Percentiles rank a stretch among this genome's conserved stretches.
Evolutionary conservation across 2,113 vertebrate genomes (phyloP).

Genomic region (Epinephelus fuscoguttatus): DNA sequence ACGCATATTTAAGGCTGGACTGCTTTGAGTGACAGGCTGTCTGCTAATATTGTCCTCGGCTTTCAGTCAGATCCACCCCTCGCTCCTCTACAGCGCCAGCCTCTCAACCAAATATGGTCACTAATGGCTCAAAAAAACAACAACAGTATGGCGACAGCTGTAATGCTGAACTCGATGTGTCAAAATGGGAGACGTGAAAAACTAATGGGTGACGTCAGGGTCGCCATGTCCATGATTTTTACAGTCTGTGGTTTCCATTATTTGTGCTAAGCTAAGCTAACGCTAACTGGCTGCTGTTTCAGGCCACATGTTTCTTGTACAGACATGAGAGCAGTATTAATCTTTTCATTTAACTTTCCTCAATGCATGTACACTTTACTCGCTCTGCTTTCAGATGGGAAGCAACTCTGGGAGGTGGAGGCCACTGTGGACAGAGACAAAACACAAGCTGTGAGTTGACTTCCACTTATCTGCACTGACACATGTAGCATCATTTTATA

Average conservation of each 20-base stretch:
- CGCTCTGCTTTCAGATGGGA: conserved; percentile 87
- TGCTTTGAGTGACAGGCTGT: no score
- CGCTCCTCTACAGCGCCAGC: no score
- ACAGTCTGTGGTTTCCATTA: neutral
- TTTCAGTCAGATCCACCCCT: no score
- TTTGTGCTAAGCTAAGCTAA: conserved; percentile 7
- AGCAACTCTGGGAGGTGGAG: conserved; percentile 96
- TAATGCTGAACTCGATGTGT: no score
- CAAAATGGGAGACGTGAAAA: no score
- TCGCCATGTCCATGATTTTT: no score
- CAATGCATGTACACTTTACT: neutral
- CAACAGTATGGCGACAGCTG: no score
- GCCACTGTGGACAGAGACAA: conserved; percentile 96
- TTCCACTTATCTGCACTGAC: neutral
- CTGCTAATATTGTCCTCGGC: no score
- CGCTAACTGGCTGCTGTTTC: neutral
- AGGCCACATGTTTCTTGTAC: neutral
- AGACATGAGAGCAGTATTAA: neutral
- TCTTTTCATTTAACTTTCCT: neutral
- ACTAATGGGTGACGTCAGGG: no score
- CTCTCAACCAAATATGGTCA: no score
- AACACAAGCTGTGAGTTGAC: conserved; percentile 92
- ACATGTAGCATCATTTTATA: neutral
- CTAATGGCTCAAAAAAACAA: no score
- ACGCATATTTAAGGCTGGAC: no score